Percentiles rank a stretch among this genome's conserved stretches.
These are phyloP conservation scores for fruit fly (Drosophila melanogaster) DNA, from an alignment of 1,140 invertebrate genomes.

Conservation along the genomic window DNA sequence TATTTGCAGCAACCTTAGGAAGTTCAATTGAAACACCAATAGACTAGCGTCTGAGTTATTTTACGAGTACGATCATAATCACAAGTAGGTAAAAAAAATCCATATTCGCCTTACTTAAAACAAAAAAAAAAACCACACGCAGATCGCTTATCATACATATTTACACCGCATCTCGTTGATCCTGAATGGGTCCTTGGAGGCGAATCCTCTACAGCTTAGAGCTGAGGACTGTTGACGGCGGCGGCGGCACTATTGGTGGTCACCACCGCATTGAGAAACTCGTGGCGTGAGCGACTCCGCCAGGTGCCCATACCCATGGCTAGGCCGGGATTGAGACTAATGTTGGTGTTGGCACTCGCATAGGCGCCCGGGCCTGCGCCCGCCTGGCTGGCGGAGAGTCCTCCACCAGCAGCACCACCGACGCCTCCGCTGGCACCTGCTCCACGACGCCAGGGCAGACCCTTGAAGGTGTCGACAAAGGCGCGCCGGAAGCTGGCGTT, in stretches of 20 bases:
- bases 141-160: slow-evolving; percentile 13
- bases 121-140: background rate
- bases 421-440: background rate
- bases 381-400: slow-evolving; percentile 57
- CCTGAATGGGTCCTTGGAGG: background rate
- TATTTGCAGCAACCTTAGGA: slow-evolving; percentile 58
- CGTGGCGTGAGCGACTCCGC: slow-evolving; percentile 57
- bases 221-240: slow-evolving; percentile 53
- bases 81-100: slow-evolving; percentile 42
- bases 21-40: slow-evolving; percentile 69
- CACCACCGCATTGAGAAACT: slow-evolving; percentile 60
- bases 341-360: slow-evolving; percentile 19
- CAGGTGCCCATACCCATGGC: slow-evolving; percentile 59
- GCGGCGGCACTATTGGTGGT: slow-evolving; percentile 44
- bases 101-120: slow-evolving; percentile 14
- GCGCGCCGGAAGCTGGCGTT: slow-evolving; percentile 92
- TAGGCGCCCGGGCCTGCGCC: slow-evolving; percentile 16
- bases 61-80: slow-evolving; percentile 25
- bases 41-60: slow-evolving; percentile 36
- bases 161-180: slow-evolving; percentile 15
- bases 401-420: background rate
- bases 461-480: slow-evolving; percentile 87
- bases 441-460: slow-evolving; percentile 56
- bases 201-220: slow-evolving; percentile 25
- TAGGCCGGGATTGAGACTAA: slow-evolving; percentile 12